Evolutionary conservation across 1,140 invertebrate genomes (phyloP).

Genomic region (Reticulitermes speratus): DNA sequence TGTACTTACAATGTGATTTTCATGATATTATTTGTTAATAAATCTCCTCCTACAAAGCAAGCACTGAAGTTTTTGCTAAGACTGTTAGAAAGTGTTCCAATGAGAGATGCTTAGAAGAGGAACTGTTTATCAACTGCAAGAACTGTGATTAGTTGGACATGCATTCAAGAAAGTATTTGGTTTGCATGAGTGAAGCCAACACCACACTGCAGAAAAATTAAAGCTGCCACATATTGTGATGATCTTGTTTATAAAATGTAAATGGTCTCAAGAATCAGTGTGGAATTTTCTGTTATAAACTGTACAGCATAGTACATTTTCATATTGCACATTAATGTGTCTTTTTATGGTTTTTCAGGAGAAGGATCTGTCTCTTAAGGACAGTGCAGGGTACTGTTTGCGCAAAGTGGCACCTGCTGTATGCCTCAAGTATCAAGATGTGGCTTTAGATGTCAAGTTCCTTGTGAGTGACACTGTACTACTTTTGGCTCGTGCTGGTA

Average conservation of each 20-base stretch:
- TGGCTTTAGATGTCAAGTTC: slow-evolving; percentile 51
- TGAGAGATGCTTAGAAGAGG: no score
- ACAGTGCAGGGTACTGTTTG: slow-evolving; percentile 73
- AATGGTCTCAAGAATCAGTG: no score
- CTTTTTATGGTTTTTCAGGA: slow-evolving; percentile 47
- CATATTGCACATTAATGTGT: neutral
- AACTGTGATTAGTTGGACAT: no score
- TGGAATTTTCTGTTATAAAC: neutral
- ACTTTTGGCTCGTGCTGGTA: slow-evolving; percentile 63
- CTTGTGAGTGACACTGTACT: slow-evolving; percentile 73
- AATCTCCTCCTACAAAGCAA: no score
- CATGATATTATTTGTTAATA: no score
- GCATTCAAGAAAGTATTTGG: neutral
- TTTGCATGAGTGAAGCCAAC: neutral
- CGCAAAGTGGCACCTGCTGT: slow-evolving; percentile 61
- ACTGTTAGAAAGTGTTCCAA: no score
- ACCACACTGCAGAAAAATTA: no score
- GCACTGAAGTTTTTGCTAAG: no score
- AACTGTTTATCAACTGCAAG: no score
- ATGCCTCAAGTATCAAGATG: slow-evolving; percentile 45
- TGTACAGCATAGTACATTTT: slow-evolving; percentile 20
- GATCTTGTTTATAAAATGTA: no score
- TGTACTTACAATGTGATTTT: no score
- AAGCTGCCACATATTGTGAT: no score
- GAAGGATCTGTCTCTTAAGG: slow-evolving; percentile 79